A percentile compares a stretch with the other conserved stretches of the same genome.
These are phyloP conservation scores for Engraulis encrasicolus DNA, from an alignment of 2,113 vertebrate species.

Conservation along the genomic window DNA sequence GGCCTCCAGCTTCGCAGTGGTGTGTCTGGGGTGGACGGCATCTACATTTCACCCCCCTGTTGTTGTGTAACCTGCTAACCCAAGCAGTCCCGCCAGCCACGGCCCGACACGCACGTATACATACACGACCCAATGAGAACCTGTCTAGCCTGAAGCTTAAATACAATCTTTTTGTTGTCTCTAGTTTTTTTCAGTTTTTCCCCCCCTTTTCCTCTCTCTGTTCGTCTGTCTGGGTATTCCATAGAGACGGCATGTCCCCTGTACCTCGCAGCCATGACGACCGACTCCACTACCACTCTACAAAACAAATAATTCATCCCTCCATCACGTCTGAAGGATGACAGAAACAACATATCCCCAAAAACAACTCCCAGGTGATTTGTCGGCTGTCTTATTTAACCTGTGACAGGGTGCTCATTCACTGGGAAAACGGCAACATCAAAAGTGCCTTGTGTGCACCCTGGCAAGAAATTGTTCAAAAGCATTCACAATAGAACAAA, in stretches of 20 bases:
- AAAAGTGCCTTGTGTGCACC: conserved; percentile 21
- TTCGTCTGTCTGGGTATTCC: too few species aligned
- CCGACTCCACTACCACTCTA: background rate
- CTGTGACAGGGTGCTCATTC: conserved; percentile 16
- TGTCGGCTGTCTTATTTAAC: conserved; percentile 16
- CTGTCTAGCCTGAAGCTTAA: background rate
- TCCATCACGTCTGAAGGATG: conserved; percentile 2
- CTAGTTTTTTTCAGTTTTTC: background rate
- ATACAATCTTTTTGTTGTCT: background rate
- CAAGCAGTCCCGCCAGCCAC: conserved; percentile 39
- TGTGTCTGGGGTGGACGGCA: background rate
- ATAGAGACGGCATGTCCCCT: background rate
- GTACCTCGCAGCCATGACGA: too few species aligned
- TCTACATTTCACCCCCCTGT: conserved; percentile 44
- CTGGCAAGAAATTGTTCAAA: conserved; percentile 29
- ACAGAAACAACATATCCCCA: background rate
- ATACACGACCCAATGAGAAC: background rate
- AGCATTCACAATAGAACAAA: conserved; percentile 55
- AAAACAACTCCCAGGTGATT: conserved; percentile 1
- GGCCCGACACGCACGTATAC: conserved; percentile 21
- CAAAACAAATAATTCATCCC: background rate
- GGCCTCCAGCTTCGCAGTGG: background rate
- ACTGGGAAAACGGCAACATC: background rate
- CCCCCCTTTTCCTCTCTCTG: too few species aligned
- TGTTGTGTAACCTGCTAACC: conserved; percentile 13